Evolutionary conservation across 1,140 invertebrate species (phyloP), one percentile per base, ranked within the genome.

Genomic region (Bactericera cockerelli): DNA sequence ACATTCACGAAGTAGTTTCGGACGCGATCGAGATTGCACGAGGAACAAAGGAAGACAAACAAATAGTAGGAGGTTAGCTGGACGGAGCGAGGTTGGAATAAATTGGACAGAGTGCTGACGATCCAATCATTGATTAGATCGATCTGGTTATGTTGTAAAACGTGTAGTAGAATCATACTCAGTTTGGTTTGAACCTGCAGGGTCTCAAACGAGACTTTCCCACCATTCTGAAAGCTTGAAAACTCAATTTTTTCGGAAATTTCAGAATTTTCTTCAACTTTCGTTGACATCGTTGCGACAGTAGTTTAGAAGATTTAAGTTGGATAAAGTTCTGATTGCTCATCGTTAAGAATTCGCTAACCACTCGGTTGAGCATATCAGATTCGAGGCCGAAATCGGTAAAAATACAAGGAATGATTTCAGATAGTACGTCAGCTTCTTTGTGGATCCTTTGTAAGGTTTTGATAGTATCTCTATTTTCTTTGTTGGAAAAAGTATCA

Each of bases 71-170:
- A 16, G 3, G 42, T 49, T 3, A 49, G 22, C 3, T 49, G 42
- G n/a, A 49, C 8, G 22, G 42, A 49, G 8, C 22, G n/a, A n/a
- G 19, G 19, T 4, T 49, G 8, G 22, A 49, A 49, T 49, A 49
- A n/a, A n/a, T 49, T 49, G 22, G n/a, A 10, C n/a, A 49, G n/a
- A 6, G 42, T 49, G 42, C 42, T 49, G n/a, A 49, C 22, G 19
- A 49, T 49, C 42, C 42, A 49, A 19, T 49, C 42, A 16, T 49
- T 49, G n/a, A 49, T 49, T 49, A 49, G 22, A n/a, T 49, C 22
- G 22, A 49, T 49, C 19, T 16, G 22, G 22, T 49, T 49, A n/a
- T 49, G n/a, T 49, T 49, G 6, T 4, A 49, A n/a, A 8, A 49
- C n/a, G n/a, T 49, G n/a, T 6, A 19, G 22, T 10, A 49, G 42